phyloP scores from a whole-genome alignment of 2,113 vertebrate species.

The Gasterosteus aculeatus region DNA sequence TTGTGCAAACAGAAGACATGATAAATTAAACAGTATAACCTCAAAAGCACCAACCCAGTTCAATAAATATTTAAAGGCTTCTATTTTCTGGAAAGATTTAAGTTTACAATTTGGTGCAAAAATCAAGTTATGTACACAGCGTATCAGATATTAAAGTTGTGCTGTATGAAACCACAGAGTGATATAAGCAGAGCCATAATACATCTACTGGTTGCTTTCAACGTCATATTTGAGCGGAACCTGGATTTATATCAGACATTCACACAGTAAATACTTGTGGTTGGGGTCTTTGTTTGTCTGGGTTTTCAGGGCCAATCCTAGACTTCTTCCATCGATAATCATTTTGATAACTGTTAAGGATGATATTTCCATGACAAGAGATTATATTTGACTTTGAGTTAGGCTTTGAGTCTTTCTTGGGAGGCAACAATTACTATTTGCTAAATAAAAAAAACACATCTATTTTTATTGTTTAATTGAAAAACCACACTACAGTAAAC shows the following conservation, averaged over 20 bases:
- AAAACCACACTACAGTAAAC: slow-evolving; percentile 51
- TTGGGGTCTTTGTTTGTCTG: background rate
- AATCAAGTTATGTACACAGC: background rate
- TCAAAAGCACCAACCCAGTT: background rate
- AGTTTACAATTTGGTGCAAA: background rate
- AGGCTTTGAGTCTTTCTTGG: background rate
- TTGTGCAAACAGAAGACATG: background rate
- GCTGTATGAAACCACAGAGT: background rate
- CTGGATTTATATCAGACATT: background rate
- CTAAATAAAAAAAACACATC: slow-evolving; percentile 13
- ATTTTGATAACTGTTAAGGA: background rate
- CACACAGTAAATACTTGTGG: background rate
- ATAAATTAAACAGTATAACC: background rate
- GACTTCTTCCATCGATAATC: background rate
- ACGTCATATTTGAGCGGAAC: background rate
- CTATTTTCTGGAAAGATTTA: background rate
- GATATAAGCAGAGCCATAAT: background rate
- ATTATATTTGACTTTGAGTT: background rate
- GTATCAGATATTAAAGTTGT: background rate
- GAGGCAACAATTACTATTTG: background rate
- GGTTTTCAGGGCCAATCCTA: background rate
- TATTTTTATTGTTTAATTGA: slow-evolving; percentile 52
- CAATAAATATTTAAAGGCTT: slow-evolving; percentile 9
- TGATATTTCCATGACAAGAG: background rate
- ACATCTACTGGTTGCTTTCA: background rate